Base-by-base conservation (phyloP, 2,888 invertebrate genomes). In the Teleogryllus oceanicus region DNA sequence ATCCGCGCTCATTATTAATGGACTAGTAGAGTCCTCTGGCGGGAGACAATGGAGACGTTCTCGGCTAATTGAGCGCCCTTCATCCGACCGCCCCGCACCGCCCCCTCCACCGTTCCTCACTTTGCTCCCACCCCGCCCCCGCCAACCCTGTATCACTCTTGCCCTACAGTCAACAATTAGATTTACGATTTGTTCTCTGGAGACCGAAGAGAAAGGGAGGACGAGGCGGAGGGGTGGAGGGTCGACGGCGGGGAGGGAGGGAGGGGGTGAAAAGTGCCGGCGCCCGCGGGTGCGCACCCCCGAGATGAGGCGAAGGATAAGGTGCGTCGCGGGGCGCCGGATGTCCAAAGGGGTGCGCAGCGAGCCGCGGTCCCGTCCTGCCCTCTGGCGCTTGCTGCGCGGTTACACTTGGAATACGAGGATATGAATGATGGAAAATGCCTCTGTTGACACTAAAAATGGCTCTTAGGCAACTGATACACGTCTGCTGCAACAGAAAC, bases 21-120 rank as follows among this genome's bases (percentile, higher is more conserved):
- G 62, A 62, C 62, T n/a, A n/a, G 62, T n/a, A 62, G 62, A 62
- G 62, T 62, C 62, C 62, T 62, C 62, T 13, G 62, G 62, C 62
- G 13, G 62, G 74, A 78, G 80, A 80, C 80, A 81, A 81, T 81
- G 80, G 80, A 80, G 50, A 77, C 78, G 76, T 80, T 81, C 80
- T 74, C 76, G 50, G 78, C 80, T 81, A 80, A 80, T 81, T 81
- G 80, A 74, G 76, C 78, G 51, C 77, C 78, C 78, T 77, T 74
- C 78, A 50, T 12, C 75, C 78, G 50, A 74, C 79, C 75, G 50
- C 75, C 74, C 78, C 77, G 24, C 76, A 21, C 20, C n/a, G 8
- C 13, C n/a, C 62, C n/a, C n/a, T 8, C 62, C 62, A 4, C 62
- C 37, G 37, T 50, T 74, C 11, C 74, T 76, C 50, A 24, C 75